Conservation (phyloP, 35 echinoderm and acorn worm species). For the Apostichopus japonicus region DNA sequence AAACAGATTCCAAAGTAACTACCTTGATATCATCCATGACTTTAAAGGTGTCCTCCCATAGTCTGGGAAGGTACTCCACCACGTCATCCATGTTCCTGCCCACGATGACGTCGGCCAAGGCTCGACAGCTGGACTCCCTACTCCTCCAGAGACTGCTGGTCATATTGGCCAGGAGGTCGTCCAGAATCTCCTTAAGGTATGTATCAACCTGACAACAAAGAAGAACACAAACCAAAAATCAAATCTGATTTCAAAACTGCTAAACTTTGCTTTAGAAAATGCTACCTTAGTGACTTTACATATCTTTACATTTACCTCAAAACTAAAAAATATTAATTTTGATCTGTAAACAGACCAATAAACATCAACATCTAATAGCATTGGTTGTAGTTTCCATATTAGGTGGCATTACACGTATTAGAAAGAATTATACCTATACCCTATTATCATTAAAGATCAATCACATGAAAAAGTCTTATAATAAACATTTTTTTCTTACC, state of each 20-base stretch:
- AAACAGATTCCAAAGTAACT: neutral
- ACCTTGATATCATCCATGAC: slow-evolving; percentile 98
- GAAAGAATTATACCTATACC: too few relatives aligned
- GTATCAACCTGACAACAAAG: slow-evolving; percentile 68
- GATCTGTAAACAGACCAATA: too few relatives aligned
- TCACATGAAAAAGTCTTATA: neutral
- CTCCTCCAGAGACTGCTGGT: slow-evolving; percentile 84
- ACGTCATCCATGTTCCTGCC: slow-evolving; percentile 85
- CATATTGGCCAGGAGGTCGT: slow-evolving; percentile 79
- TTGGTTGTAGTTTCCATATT: too few relatives aligned
- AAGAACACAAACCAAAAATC: neutral
- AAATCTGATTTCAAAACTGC: too few relatives aligned
- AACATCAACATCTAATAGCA: too few relatives aligned
- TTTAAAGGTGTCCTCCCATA: slow-evolving; percentile 84
- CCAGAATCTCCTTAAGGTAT: slow-evolving; percentile 82
- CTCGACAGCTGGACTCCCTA: slow-evolving; percentile 89
- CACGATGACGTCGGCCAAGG: slow-evolving; percentile 79
- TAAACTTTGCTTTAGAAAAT: too few relatives aligned
- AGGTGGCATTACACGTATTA: too few relatives aligned
- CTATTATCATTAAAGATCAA: too few relatives aligned
- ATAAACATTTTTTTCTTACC: slow-evolving; percentile 32
- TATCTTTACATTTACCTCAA: too few relatives aligned
- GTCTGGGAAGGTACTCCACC: slow-evolving; percentile 77
- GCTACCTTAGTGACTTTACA: too few relatives aligned
- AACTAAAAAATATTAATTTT: too few relatives aligned